phyloP scores from a whole-genome alignment of 2,797 vertebrate genomes.

The Acanthornis magna region DNA sequence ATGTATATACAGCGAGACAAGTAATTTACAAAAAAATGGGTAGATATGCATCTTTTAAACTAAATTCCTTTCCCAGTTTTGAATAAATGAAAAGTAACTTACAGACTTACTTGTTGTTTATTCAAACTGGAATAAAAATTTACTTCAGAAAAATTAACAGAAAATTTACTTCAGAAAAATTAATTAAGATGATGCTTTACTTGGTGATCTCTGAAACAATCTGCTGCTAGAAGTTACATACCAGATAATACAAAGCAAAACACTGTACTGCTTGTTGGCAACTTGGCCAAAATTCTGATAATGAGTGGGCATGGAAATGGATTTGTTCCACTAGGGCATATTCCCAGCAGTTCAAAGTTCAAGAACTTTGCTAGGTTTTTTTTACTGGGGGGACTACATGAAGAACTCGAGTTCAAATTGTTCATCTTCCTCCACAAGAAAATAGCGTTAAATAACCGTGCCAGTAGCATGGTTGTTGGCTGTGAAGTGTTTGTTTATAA shows the following conservation, averaged over 20 bases:
- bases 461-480: background rate
- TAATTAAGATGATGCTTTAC: background rate
- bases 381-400: background rate
- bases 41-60: background rate
- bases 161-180: background rate
- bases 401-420: background rate
- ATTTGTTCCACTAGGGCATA: background rate
- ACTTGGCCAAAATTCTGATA: background rate
- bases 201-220: background rate
- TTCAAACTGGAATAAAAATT: background rate
- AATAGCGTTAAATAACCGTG: background rate
- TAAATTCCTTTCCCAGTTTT: background rate
- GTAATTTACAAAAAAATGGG: background rate
- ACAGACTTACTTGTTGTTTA: background rate
- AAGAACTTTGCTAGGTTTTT: background rate
- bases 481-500: background rate
- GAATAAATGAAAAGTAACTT: background rate
- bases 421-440: background rate
- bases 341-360: background rate
- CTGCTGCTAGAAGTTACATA: background rate
- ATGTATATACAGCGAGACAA: background rate
- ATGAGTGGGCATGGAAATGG: background rate
- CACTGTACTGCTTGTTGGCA: background rate
- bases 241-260: background rate
- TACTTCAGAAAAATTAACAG: background rate